Percentiles rank a stretch among this genome's conserved stretches.
Conservation (phyloP, 2,888 invertebrate genomes). For the Gibbula magus region DNA sequence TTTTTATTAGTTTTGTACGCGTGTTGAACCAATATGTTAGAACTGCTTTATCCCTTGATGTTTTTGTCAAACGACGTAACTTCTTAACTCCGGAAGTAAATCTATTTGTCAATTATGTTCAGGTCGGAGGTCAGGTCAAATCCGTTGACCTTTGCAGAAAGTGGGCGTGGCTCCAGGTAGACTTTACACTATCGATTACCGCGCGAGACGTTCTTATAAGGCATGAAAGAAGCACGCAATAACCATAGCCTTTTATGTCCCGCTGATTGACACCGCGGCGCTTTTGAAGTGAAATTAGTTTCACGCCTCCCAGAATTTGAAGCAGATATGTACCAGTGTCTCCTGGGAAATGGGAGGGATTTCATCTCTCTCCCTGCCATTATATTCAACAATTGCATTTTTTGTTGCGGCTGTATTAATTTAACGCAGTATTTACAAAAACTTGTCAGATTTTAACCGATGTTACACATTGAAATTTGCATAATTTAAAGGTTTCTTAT, state of each 20-base stretch:
- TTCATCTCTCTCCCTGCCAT: neutral
- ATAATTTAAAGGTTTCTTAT: neutral
- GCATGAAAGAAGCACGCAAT: conserved; percentile 1
- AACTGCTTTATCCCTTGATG: too few species aligned
- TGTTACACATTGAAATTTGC: neutral
- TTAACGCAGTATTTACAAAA: neutral
- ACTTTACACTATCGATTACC: neutral
- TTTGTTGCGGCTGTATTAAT: neutral
- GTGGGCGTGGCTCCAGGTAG: conserved; percentile 3
- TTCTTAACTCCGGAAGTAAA: conserved; percentile 4
- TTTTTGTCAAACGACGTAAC: too few species aligned
- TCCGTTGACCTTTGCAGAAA: neutral
- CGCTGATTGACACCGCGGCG: neutral
- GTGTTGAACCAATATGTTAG: too few species aligned
- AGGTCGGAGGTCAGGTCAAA: conserved; percentile 1
- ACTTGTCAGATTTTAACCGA: neutral
- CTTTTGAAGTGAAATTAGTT: conserved; percentile 13
- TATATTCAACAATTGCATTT: conserved; percentile 11
- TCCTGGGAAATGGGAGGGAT: neutral
- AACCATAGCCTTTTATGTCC: conserved; percentile 1
- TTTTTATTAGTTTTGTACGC: too few species aligned
- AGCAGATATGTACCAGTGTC: conserved; percentile 4
- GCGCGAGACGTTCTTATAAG: neutral
- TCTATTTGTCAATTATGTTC: conserved; percentile 1
- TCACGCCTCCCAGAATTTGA: conserved; percentile 7